These are phyloP conservation scores for Bradypus variegatus DNA, from an alignment of 2,797 vertebrate genomes.

Conservation along the genomic window DNA sequence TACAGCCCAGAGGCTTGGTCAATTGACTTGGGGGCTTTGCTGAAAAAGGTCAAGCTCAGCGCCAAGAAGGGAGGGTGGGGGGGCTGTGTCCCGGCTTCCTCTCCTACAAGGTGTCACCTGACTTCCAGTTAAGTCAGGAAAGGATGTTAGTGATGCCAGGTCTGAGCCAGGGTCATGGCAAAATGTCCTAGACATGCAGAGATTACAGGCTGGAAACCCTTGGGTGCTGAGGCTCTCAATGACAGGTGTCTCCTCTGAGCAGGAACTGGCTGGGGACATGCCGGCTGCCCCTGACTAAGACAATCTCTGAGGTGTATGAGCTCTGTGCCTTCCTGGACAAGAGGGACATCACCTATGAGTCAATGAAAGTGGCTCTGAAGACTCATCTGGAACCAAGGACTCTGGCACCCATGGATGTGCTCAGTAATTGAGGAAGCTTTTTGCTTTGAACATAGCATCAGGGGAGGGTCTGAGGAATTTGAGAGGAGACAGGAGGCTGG, in stretches of 20 bases:
- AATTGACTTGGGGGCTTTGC: neutral
- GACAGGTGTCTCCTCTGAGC: conserved; percentile 37
- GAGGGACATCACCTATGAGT: conserved; percentile 68
- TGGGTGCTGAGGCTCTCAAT: neutral
- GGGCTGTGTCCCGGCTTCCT: neutral
- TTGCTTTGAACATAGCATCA: conserved; percentile 10
- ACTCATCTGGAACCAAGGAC: conserved; percentile 61
- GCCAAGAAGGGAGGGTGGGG: neutral
- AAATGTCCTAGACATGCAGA: neutral
- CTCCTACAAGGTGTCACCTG: neutral
- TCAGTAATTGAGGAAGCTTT: conserved; percentile 54
- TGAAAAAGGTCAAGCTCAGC: conserved; percentile 21
- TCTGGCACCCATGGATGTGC: conserved; percentile 19
- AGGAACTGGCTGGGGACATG: conserved; percentile 76
- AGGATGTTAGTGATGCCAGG: neutral
- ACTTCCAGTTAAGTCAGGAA: conserved; percentile 28
- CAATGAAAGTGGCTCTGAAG: conserved; percentile 72
- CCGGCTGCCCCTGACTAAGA: conserved; percentile 68
- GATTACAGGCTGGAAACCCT: neutral
- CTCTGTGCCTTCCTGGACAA: conserved; percentile 72
- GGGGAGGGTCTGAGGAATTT: neutral
- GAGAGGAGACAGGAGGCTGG: neutral
- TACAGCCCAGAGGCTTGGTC: neutral
- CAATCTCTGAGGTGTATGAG: conserved; percentile 68
- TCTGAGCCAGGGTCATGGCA: neutral